Conservation (phyloP, 2,113 vertebrate genomes). For the cat (Felis catus) region DNA sequence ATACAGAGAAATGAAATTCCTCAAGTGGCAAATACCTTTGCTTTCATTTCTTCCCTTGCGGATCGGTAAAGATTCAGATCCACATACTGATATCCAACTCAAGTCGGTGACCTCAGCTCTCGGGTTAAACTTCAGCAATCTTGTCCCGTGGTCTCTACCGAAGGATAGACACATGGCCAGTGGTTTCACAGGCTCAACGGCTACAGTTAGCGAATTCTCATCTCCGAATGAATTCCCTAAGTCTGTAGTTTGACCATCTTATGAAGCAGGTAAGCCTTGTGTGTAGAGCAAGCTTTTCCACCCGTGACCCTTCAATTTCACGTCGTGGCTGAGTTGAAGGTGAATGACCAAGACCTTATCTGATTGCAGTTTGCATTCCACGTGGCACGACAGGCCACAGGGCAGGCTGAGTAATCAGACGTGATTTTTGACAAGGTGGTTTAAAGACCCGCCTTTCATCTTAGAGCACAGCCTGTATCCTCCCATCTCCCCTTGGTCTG, state of each 20-base stretch:
- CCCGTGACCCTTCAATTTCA: neutral
- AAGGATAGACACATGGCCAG: neutral
- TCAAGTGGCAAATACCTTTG: neutral
- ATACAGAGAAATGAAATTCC: neutral
- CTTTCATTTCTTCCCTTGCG: neutral
- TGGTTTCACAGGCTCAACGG: neutral
- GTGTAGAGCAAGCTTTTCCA: neutral
- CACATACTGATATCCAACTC: accelerated
- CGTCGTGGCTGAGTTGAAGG: neutral
- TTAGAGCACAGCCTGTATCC: neutral
- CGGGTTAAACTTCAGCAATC: neutral
- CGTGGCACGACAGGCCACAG: accelerated
- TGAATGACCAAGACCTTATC: neutral
- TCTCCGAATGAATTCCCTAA: neutral
- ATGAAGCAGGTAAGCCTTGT: neutral
- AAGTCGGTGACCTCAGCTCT: neutral
- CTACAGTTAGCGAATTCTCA: neutral
- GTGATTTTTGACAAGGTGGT: neutral
- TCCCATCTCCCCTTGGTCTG: neutral
- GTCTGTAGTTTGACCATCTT: neutral
- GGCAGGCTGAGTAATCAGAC: neutral
- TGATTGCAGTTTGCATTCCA: neutral
- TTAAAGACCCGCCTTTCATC: neutral
- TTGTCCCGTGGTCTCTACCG: neutral
- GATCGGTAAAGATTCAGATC: neutral